A percentile compares a stretch with the other conserved stretches of the same genome.
Evolutionary conservation across 2,888 invertebrate genomes (phyloP).

Genomic region (Cancer borealis): DNA sequence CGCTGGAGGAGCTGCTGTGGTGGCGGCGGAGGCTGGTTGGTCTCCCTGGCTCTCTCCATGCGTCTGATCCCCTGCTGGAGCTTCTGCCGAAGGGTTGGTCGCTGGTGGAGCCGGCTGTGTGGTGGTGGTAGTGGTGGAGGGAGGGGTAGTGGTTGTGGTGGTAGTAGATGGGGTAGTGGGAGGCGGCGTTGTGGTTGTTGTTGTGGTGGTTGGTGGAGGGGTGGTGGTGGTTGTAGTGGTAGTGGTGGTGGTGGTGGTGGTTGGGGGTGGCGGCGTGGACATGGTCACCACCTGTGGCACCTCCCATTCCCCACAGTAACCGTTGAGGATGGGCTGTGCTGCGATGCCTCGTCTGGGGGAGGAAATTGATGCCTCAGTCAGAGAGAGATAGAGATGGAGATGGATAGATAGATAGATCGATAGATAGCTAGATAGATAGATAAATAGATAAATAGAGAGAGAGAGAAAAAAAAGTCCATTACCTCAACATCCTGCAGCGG

Average conservation of each 20-base stretch:
- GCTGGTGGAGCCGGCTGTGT: constrained; percentile 42
- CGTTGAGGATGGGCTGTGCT: constrained; percentile 72
- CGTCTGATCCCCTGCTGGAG: constrained; percentile 41
- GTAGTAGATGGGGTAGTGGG: constrained; percentile 37
- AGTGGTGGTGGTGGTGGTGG: constrained; percentile 60
- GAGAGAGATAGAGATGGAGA: background rate
- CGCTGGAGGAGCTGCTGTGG: constrained; percentile 44
- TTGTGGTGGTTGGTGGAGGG: constrained; percentile 44
- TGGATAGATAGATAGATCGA: background rate
- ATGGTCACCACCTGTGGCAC: constrained; percentile 61
- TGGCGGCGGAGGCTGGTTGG: constrained; percentile 38
- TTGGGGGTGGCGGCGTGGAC: constrained; percentile 66
- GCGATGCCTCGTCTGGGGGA: constrained; percentile 66
- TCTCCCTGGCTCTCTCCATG: constrained; percentile 29
- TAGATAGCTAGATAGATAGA: background rate
- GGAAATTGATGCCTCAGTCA: background rate
- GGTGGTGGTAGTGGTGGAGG: constrained; percentile 48
- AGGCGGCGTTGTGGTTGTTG: constrained; percentile 43
- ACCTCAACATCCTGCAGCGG: constrained; percentile 73
- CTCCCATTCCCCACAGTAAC: constrained; percentile 71
- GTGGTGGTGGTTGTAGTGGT: constrained; percentile 54
- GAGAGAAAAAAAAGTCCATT: background rate
- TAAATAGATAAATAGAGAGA: background rate
- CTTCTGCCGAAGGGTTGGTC: constrained; percentile 15
- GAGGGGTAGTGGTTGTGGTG: constrained; percentile 43